Base-by-base conservation (phyloP, 2,797 vertebrate genomes). In the Saxicola maurus region DNA sequence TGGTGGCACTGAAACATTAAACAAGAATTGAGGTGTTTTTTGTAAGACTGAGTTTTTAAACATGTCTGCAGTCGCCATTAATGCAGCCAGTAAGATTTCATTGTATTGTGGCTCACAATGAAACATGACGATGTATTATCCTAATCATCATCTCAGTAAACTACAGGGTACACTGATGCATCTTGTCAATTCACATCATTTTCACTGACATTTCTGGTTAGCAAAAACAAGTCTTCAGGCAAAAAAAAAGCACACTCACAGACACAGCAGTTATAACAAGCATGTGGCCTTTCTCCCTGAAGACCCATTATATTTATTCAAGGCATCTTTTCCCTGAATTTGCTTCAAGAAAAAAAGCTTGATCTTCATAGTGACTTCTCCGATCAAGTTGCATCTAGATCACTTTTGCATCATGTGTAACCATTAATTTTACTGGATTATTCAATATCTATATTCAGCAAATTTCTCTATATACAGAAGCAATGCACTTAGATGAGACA, bases 121-220 rank as follows among this genome's bases (percentile, higher is more conserved):
- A 90, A 93, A 84, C n/a, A 80, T 38, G 37, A 78, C 62, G 28
- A 55, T 76, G 16, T 25, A 83, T 93, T 91, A 82, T 42, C 61
- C 71, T 90, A 76, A 91, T 89, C 53, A 84, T 37, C 60, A 31
- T 56, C 81, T 86, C 46, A 3, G 72, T 55, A 90, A 94, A 89
- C 75, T 45, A 62, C 60, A 68, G 67, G 51, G 28, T 52, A 62
- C 46, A 60, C 46, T 91, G 62, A 87, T 80, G 45, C 53, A 88
- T 87, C 74, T 72, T 91, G 91, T 93, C 95, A 95, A 89, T 95
- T 95, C 76, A 37, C 56, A 95, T 96, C 10, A 90, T 77, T 80
- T 84, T 95, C 91, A 96, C 86, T 86, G 93, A 88, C 91, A 90
- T 86, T 81, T 82, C 73, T 76, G 56, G 51, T 66, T 78, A 89